These are phyloP conservation scores for Pterocles gutturalis DNA, from an alignment of 2,113 vertebrate species.

Conservation along the genomic window DNA sequence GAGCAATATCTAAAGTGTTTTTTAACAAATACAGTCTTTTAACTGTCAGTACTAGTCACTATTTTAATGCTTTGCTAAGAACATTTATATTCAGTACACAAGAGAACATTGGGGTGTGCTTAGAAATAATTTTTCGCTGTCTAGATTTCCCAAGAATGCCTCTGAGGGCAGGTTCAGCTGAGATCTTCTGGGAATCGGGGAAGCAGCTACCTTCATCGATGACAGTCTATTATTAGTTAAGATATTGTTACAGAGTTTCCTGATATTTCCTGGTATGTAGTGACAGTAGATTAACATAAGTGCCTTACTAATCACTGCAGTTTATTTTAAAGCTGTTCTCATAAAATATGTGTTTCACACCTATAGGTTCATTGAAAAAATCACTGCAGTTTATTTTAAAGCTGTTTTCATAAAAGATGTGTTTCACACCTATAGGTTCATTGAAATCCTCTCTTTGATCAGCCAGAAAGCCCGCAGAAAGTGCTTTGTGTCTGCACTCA, in stretches of 20 bases:
- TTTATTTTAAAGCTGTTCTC: neutral
- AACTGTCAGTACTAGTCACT: neutral
- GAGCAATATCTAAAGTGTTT: neutral
- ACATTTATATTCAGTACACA: conserved; percentile 28
- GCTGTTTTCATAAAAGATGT: neutral
- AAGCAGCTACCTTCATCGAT: neutral
- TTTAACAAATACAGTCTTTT: neutral
- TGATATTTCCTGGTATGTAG: neutral
- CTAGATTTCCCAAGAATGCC: conserved; percentile 20
- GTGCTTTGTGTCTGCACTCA: neutral
- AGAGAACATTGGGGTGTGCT: neutral
- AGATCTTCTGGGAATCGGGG: conserved; percentile 23
- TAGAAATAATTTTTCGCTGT: conserved; percentile 22
- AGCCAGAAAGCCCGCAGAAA: neutral
- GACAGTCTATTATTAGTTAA: neutral
- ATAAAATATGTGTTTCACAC: neutral
- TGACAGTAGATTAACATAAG: neutral
- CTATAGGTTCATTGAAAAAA: neutral
- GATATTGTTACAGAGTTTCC: neutral
- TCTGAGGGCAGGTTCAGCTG: neutral
- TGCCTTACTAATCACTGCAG: neutral
- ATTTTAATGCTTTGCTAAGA: conserved; percentile 21
- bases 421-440: neutral
- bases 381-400: neutral
- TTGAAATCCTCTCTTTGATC: neutral